Base-by-base conservation (phyloP, 2,797 vertebrate genomes). In the Diglossa cyanea region DNA sequence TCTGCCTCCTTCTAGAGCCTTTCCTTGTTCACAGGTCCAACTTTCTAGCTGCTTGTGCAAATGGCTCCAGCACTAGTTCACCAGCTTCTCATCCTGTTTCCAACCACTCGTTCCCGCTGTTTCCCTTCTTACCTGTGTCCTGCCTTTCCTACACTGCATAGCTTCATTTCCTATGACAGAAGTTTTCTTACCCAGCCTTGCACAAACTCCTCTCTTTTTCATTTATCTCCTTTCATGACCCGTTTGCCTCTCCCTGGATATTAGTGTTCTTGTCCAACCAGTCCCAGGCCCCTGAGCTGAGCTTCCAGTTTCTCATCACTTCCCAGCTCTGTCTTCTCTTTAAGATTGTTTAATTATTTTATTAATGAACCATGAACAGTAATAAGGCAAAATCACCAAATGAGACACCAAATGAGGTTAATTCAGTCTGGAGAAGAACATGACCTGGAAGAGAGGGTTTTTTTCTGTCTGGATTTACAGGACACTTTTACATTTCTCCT, bases 381-480 rank as follows among this genome's bases (percentile, higher is more conserved):
- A 86, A 77, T 51, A 44, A 39, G 8, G 51, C 16, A 81, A 94
- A 95, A 86, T 55, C 23, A 77, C 15, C 70, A 70, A 62, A 42
- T 42, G 42, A 62, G 10, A 15, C 23, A 77, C 15, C 66, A 70
- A 62, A 42, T 42, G 42, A 62, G 10, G 17, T 50, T 45, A 58
- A n/a, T 92, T 58, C 44, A 48, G 1, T 66, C 39, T 60, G 45
- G 24, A 81, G 42, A 62, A 60, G 82, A 53, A 57, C 16, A 54
- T 73, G n/a, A 51, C 10, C 9, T 76, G 48, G 20, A 73, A 66
- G 20, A 58, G 5, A 89, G 7, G 6, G 70, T 60, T 85, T 44
- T 10, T 66, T 76, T 73, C 14, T 17, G 65, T 39, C 37, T 82
- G 24, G 50, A 63, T 10, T n/a, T 70, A 57, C 1, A 33, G 33